A percentile compares a stretch with the other conserved stretches of the same genome.
These are phyloP conservation scores for Coleophora deauratella DNA, from an alignment of 2,888 invertebrate genomes.

Conservation along the genomic window DNA sequence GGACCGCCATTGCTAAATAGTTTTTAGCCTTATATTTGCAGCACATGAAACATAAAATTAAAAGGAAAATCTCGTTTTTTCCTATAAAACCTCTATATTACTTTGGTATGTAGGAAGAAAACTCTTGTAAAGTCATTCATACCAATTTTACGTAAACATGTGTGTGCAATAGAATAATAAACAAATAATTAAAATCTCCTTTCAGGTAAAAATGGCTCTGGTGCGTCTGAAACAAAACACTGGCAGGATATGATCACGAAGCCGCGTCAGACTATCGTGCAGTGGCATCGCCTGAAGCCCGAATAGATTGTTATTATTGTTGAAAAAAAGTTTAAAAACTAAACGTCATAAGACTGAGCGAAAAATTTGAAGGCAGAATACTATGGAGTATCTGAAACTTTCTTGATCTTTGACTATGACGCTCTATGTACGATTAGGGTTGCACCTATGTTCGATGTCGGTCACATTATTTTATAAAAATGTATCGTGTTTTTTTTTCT, in stretches of 20 bases:
- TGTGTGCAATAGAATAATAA: no score
- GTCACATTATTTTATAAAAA: no score
- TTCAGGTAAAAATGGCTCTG: conserved; percentile 94
- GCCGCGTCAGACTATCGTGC: conserved; percentile 94
- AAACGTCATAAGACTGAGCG: conserved; percentile 70
- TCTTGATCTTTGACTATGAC: conserved; percentile 23
- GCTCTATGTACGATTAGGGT: conserved; percentile 6
- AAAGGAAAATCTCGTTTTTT: no score
- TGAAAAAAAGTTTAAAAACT: conserved; percentile 33
- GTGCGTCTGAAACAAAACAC: conserved; percentile 96
- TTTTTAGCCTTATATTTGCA: no score
- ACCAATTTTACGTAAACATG: no score
- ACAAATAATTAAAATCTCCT: conserved; percentile 12
- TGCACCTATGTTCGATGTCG: no score
- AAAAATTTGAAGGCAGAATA: conserved; percentile 34
- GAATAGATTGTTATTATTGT: conserved; percentile 69
- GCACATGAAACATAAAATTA: no score
- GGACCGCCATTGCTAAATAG: no score
- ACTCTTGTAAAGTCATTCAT: no score
- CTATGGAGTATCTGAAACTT: conserved; percentile 24
- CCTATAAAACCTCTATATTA: no score
- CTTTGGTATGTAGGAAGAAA: no score
- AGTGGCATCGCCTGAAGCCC: conserved; percentile 97
- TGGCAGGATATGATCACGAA: conserved; percentile 99
- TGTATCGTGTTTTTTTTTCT: no score